Base-by-base conservation (phyloP, 2,888 invertebrate genomes). In the Ichneumoninae sp. region DNA sequence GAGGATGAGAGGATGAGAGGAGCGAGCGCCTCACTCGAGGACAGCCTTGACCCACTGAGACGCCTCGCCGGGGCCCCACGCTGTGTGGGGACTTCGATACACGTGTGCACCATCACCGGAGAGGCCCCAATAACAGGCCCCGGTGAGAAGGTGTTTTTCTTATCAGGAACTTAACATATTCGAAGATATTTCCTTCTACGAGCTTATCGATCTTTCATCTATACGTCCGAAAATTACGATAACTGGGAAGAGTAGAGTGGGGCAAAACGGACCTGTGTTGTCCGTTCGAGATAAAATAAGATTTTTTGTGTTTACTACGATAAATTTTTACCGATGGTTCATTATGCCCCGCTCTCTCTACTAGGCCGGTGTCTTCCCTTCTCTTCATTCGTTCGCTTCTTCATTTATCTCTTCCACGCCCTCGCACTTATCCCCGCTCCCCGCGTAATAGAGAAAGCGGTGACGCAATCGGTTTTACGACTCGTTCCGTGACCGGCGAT, bases 41-140 rank as follows among this genome's bases (percentile, higher is more conserved):
- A 83, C 86, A 87, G 86, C 89, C 89, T 89, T 89, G 89, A 89
- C 89, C 88, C 81, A 89, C 86, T 86, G 81, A 68, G 69, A 70
- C 33, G 62, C 54, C 65, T 40, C 19, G 65, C 54, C 52, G 71
- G 30, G 52, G 44, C 44, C 44, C 72, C 26, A 13, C 26, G n/a
- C 54, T 62, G 6, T 62, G 60, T 33, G 10, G 40, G 36, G 65
- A 52, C 66, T 71, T 44, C n/a, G 68, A 57, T 44, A 44, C 79
- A 66, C 72, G 72, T 77, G 80, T 76, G 70, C 52, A 76, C 60
- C 80, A 26, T 47, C 70, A 66, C 65, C 44, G 57, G 36, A 74
- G 66, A 52, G 77, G 52, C 50, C 66, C 75, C 65, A 62, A 78
- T 47, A 50, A 60, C 33, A 30, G 71, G 72, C n/a, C 50, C n/a